Evolutionary conservation across 2,888 invertebrate species (phyloP).

Genomic region (Mimumesa dahlbomi): DNA sequence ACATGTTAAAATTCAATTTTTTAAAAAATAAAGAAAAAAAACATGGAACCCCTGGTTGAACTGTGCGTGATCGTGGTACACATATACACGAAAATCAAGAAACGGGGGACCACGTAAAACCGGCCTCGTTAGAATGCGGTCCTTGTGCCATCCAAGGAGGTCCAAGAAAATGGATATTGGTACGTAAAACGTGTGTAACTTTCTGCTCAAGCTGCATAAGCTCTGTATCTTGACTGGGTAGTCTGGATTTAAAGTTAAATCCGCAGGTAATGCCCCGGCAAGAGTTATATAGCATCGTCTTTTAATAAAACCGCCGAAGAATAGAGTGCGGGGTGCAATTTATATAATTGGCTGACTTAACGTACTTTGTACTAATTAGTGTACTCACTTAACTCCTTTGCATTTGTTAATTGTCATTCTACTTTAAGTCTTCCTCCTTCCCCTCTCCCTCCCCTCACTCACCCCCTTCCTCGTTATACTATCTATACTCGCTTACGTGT

Average conservation of each 20-base stretch:
- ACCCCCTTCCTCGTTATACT: background rate
- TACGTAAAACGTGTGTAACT: slow-evolving; percentile 55
- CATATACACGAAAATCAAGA: slow-evolving; percentile 15
- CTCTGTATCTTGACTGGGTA: slow-evolving; percentile 41
- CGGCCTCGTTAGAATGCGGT: slow-evolving; percentile 33
- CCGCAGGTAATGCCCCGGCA: slow-evolving; percentile 36
- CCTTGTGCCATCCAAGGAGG: slow-evolving; percentile 19
- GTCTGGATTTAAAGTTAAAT: slow-evolving; percentile 61
- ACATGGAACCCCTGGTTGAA: too few relatives aligned
- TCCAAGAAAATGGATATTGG: slow-evolving; percentile 58
- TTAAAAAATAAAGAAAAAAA: too few relatives aligned
- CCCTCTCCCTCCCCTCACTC: background rate
- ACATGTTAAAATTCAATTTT: too few relatives aligned
- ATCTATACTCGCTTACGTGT: slow-evolving; percentile 16
- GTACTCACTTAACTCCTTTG: slow-evolving; percentile 12
- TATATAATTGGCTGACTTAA: slow-evolving; percentile 44
- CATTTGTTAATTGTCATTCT: slow-evolving; percentile 30
- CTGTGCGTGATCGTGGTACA: too few relatives aligned
- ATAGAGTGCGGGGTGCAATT: slow-evolving; percentile 20
- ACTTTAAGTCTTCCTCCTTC: slow-evolving; percentile 2
- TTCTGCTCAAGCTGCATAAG: slow-evolving; percentile 42
- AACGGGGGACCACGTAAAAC: slow-evolving; percentile 5
- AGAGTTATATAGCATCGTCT: slow-evolving; percentile 30
- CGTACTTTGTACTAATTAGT: slow-evolving; percentile 37
- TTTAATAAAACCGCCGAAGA: slow-evolving; percentile 51